Conservation (phyloP, 2,797 vertebrate genomes). For the Karalla daura region DNA sequence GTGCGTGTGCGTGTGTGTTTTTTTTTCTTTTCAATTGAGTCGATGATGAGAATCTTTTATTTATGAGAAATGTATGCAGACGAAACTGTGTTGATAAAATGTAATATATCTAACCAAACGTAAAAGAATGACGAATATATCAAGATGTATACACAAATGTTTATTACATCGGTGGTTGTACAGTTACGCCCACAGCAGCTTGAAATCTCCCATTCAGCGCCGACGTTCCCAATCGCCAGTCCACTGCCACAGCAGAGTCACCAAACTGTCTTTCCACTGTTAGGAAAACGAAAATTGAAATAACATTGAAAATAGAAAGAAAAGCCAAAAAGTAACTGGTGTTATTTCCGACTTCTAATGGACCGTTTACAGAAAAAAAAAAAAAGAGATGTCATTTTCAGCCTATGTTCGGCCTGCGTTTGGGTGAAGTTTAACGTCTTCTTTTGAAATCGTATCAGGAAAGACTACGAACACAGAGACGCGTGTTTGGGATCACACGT, state of each 20-base stretch:
- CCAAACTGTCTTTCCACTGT: slow-evolving; percentile 19
- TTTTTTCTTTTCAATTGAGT: slow-evolving; percentile 70
- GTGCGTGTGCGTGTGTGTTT: slow-evolving; percentile 53
- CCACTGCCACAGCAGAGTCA: slow-evolving; percentile 26
- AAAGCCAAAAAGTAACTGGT: slow-evolving; percentile 44
- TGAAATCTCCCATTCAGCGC: slow-evolving; percentile 29
- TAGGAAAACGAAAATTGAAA: slow-evolving; percentile 4
- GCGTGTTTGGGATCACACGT: too few relatives aligned
- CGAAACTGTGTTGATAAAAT: slow-evolving; percentile 64
- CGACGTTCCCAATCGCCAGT: slow-evolving; percentile 20
- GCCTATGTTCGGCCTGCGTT: slow-evolving; percentile 29
- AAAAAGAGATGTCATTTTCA: slow-evolving; percentile 26
- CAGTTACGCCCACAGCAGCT: slow-evolving; percentile 42
- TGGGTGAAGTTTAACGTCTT: slow-evolving; percentile 11
- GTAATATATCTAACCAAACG: slow-evolving; percentile 74
- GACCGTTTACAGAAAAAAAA: slow-evolving; percentile 34
- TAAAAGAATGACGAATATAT: slow-evolving; percentile 62
- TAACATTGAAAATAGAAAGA: slow-evolving; percentile 9
- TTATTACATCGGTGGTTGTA: slow-evolving; percentile 59
- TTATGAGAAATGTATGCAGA: slow-evolving; percentile 76
- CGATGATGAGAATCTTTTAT: slow-evolving; percentile 66
- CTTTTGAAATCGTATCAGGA: slow-evolving; percentile 19
- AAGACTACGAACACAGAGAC: not conserved
- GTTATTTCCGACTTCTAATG: slow-evolving; percentile 32
- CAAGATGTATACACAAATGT: slow-evolving; percentile 57